Evolutionary conservation across 1,140 invertebrate genomes (phyloP).

Genomic region (Idris sp.): DNA sequence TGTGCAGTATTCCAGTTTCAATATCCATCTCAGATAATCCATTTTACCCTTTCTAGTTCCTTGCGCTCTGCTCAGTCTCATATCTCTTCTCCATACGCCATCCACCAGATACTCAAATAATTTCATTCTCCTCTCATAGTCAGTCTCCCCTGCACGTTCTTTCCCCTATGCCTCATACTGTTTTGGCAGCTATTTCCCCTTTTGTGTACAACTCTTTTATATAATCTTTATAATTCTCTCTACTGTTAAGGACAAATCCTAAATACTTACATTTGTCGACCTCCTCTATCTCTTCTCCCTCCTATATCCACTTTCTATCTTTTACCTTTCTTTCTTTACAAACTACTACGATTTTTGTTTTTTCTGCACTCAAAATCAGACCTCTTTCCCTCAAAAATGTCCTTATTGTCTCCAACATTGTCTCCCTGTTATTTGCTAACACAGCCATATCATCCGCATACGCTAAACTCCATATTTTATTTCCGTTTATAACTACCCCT

Average conservation of each 20-base stretch:
- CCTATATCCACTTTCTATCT: conserved; percentile 13
- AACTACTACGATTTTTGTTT: conserved; percentile 37
- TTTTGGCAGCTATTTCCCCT: conserved; percentile 3
- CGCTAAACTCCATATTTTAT: conserved; percentile 5
- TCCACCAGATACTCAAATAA: conserved; percentile 41
- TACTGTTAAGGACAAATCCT: conserved; percentile 26
- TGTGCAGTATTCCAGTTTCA: conserved; percentile 32
- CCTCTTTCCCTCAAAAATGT: conserved; percentile 9
- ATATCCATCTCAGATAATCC: conserved; percentile 30
- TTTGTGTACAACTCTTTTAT: conserved; percentile 25
- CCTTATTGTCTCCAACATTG: conserved; percentile 17
- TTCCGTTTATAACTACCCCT: conserved; percentile 3
- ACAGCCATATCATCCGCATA: conserved; percentile 5
- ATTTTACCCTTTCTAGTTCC: conserved; percentile 28
- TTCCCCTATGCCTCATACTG: conserved; percentile 33
- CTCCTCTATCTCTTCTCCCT: conserved; percentile 20
- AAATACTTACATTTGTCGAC: conserved; percentile 29
- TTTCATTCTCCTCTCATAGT: conserved; percentile 18
- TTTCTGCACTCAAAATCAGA: conserved; percentile 23
- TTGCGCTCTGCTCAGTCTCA: conserved; percentile 30
- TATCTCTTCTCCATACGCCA: conserved; percentile 39
- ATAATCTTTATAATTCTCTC: conserved; percentile 18
- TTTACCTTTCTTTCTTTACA: conserved; percentile 7
- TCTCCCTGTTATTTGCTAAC: conserved; percentile 10
- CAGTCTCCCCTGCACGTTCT: conserved; percentile 40